Evolutionary conservation across 2,113 vertebrate genomes (phyloP), one percentile per base, ranked within the genome.

Genomic region (Halcyon senegalensis): DNA sequence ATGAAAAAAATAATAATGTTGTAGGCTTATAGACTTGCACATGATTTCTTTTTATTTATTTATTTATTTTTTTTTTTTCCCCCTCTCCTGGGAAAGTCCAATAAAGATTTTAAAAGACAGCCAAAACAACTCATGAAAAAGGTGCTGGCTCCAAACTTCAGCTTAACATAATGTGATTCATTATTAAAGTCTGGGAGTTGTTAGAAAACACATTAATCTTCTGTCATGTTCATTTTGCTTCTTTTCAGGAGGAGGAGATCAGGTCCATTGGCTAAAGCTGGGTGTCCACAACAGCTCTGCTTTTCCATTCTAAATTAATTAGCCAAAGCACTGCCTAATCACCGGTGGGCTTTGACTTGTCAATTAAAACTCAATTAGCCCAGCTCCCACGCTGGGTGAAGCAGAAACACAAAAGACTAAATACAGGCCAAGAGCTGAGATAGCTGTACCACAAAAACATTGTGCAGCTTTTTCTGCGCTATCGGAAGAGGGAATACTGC

Each of bases 201-300:
- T 91, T 92, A 94, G 67, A 58, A 96, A 95, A 87, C 93, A 85
- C 66, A 89, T 94, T 90, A 84, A 84, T 95, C 93, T 93, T 58
- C 87, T 76, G 84, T 69, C 74, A 66, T 30, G 30, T 66, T 96
- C 70, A 12, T 58, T 93, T 91, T 79, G 58, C 74, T 70, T 89
- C 62, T 37, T 82, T 91, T 83, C 63, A 91, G 69, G 10, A 84
- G 80, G 67, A 93, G 88, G 66, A 92, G 84, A 89, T 93, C 39
- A 28, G 70, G 30, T 87, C 77, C 87, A 31, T 3, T 53, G 77
- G 66, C 69, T 79, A 20, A 60, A 84, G 44, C 64, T 27, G 35
- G 74, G 48, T 44, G 81, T 53, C 77, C 84, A 39, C 60, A 68
- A 44, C 53, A 85, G 82, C 90, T 72, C 72, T 16, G 2, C 30